Conservation (phyloP, 2,797 vertebrate species). For the Argentina silus region DNA sequence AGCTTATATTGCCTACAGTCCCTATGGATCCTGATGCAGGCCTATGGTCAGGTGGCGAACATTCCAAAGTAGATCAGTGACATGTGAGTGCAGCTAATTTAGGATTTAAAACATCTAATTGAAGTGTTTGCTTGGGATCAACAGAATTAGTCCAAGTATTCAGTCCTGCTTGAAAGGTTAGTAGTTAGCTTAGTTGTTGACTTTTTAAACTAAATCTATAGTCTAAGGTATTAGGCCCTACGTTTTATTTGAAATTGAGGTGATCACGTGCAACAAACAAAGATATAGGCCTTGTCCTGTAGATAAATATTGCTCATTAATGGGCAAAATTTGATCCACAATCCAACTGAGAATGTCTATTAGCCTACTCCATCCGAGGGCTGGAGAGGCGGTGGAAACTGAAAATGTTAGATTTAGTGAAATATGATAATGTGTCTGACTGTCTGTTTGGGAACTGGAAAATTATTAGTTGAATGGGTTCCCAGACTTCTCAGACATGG, state of each 20-base stretch:
- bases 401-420: background rate
- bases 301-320: background rate
- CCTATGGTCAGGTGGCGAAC: background rate
- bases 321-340: background rate
- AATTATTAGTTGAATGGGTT: conserved; percentile 17
- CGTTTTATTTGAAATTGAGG: background rate
- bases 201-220: no score
- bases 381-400: conserved; percentile 5
- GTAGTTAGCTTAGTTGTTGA: no score
- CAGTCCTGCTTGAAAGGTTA: background rate
- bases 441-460: background rate
- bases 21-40: background rate
- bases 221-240: background rate
- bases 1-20: background rate
- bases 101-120: background rate
- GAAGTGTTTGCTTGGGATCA: background rate
- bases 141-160: background rate
- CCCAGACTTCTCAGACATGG: conserved; percentile 9
- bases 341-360: background rate
- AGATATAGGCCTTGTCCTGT: background rate
- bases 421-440: background rate
- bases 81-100: background rate
- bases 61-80: background rate
- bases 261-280: background rate
- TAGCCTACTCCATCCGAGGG: background rate